Base-by-base conservation (phyloP, 2,888 invertebrate species). In the Villa cingulata region DNA sequence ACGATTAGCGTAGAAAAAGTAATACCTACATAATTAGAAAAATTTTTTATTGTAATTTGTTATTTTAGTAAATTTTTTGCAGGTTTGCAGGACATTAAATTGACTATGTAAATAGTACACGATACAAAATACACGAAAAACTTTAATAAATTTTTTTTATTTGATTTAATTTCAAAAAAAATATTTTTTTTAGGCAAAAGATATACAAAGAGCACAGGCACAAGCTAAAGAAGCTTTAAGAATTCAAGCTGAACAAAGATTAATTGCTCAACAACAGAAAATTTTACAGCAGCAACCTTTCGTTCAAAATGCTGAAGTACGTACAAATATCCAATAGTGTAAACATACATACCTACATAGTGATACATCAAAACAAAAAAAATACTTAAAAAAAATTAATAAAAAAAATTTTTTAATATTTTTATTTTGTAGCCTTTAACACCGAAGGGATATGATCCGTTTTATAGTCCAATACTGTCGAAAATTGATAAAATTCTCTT, bases 391-490 rank as follows among this genome's bases (percentile, higher is more conserved):
- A 9, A n/a, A 27, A 27, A 27, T 9, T 27, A 10, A 27, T 10
- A 27, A 27, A 27, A 10, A 36, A 20, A 34, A 4, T 36, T n/a
- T 20, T 41, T 43, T 27, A 15, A 37, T 34, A 29, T 43, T 46
- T 38, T 37, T 19, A 9, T 17, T 45, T 50, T 48, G 1, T 43
- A 70, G 70, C 67, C 69, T 20, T 52, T 68, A 15, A 64, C 63
- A 56, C 66, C 68, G 48, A 61, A 62, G 46, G 66, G 65, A 44
- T 68, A 70, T 54, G 76, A 76, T 60, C 60, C 74, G 12, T 90
- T 86, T 71, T 90, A 88, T 66, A 84, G 83, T 15, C 80, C 81
- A 0, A 80, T 90, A 42, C 63, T 90, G 45, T 78, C 80, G n/a
- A 78, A 81, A 59, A 80, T 90, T 42, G 86, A 89, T 58, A 76